Percentiles rank a stretch among this genome's conserved stretches.
Conservation (phyloP, 1,140 invertebrate genomes). For the Zaprionus taronus region DNA sequence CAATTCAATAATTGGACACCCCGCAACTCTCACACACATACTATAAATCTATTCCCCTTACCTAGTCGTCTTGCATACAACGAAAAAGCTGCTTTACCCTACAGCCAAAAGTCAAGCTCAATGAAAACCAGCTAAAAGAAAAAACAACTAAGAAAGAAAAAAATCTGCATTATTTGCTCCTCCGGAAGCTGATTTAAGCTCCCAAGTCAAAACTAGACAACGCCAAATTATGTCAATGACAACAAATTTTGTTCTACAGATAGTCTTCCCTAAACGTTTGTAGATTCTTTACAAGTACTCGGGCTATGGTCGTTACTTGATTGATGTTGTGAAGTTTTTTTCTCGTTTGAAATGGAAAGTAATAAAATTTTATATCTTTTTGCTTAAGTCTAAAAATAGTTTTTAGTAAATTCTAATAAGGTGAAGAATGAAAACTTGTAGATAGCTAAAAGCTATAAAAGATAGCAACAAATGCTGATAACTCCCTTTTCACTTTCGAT, state of each 20-base stretch:
- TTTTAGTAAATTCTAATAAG: no score
- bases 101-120: slow-evolving; percentile 32
- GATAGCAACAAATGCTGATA: no score
- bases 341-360: no score
- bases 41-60: neutral
- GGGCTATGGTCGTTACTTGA: no score
- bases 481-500: no score
- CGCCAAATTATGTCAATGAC: neutral
- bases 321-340: no score
- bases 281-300: neutral
- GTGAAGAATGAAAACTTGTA: no score
- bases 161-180: slow-evolving; percentile 8
- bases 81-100: slow-evolving; percentile 29
- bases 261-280: neutral
- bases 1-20: slow-evolving; percentile 41
- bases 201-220: neutral
- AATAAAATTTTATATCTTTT: no score
- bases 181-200: neutral
- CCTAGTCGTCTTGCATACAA: slow-evolving; percentile 8
- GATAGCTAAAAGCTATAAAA: no score
- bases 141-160: slow-evolving; percentile 13
- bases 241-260: neutral
- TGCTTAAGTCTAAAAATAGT: no score
- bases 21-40: neutral
- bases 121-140: slow-evolving; percentile 27